Evolutionary conservation across 2,888 invertebrate species (phyloP), one percentile per base, ranked within the genome.

Genomic region (Pheosia gnoma): DNA sequence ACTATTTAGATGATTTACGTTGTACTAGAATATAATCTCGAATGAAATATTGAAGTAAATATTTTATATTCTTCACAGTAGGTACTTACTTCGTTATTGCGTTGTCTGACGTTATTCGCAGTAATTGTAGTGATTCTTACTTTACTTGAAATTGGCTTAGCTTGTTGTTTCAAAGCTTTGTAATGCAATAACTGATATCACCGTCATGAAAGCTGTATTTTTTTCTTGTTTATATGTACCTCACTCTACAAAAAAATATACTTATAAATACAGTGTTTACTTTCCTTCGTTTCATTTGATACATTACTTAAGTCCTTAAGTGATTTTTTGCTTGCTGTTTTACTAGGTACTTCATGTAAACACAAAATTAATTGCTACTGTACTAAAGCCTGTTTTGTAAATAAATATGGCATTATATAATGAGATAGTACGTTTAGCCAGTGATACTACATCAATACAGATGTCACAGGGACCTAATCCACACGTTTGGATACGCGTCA

Each of bases 1-100:
- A 74, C 60, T 67, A 67, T 69, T 78, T 60, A 65, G 66, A 72
- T 72, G 64, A 76, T 78, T 75, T 72, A 75, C 71, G 73, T 2
- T 51, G 51, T 51, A 7, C 8, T 25, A 51, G 51, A 7, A 51
- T 25, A 25, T 25, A 51, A 51, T 25, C 25, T 25, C 3, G 5
- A 0, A 25, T 47, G 4, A 51, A 51, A 51, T 51, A 49, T 49
- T 49, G 49, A 25, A 13, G 10, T 51, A 5, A 25, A 13, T 51
- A 51, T 13, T 51, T 25, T 51, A 25, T 25, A 7, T 25, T 9
- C 7, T 13, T n/a, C 4, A n/a, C n/a, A 10, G 10, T 47, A 3
- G 41, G 43, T 43, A 25, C 25, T 25, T 25, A 25, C 25, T 25
- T 25, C 9, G 43, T 43, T 43, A 0, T 9, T 9, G 0, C 43